A percentile compares a stretch with the other conserved stretches of the same genome.
These are phyloP conservation scores for Choreutis nemorana DNA, from an alignment of 2,888 invertebrate species.

Conservation along the genomic window DNA sequence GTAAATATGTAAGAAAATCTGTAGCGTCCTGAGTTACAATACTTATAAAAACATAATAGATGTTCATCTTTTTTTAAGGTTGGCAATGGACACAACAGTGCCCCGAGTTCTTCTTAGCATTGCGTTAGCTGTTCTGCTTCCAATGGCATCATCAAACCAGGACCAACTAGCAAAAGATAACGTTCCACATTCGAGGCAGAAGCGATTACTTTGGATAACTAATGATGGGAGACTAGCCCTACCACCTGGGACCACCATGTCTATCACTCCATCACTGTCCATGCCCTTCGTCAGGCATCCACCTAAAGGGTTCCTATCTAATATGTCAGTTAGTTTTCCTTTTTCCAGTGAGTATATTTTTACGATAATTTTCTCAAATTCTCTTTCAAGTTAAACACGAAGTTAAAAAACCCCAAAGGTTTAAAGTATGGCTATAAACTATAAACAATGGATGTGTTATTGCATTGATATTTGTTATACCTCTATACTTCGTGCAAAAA, in stretches of 20 bases:
- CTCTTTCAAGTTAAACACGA: too few species aligned
- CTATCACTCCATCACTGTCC: slow-evolving; percentile 81
- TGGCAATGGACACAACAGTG: slow-evolving; percentile 49
- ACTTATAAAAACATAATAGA: too few species aligned
- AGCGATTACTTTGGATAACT: slow-evolving; percentile 85
- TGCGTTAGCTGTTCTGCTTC: slow-evolving; percentile 48
- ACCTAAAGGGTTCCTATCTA: slow-evolving; percentile 85
- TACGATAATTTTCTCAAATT: too few species aligned
- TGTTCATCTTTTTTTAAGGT: slow-evolving; percentile 18
- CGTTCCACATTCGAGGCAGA: slow-evolving; percentile 76
- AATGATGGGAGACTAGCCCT: slow-evolving; percentile 84
- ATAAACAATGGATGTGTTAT: too few species aligned
- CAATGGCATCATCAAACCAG: slow-evolving; percentile 40
- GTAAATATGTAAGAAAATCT: too few species aligned
- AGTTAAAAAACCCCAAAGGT: too few species aligned
- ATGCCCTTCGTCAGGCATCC: slow-evolving; percentile 86
- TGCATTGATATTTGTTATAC: too few species aligned
- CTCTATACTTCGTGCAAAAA: too few species aligned
- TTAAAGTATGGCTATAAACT: too few species aligned
- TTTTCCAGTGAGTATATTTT: slow-evolving; percentile 76
- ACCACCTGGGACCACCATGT: slow-evolving; percentile 83
- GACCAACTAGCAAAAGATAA: slow-evolving; percentile 42
- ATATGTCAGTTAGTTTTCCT: slow-evolving; percentile 83
- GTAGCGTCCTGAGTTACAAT: too few species aligned
- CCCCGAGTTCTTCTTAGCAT: slow-evolving; percentile 53